A percentile compares a stretch with the other conserved stretches of the same genome.
These are phyloP conservation scores for Rhingia rostrata DNA, from an alignment of 2,888 invertebrate genomes.

Conservation along the genomic window DNA sequence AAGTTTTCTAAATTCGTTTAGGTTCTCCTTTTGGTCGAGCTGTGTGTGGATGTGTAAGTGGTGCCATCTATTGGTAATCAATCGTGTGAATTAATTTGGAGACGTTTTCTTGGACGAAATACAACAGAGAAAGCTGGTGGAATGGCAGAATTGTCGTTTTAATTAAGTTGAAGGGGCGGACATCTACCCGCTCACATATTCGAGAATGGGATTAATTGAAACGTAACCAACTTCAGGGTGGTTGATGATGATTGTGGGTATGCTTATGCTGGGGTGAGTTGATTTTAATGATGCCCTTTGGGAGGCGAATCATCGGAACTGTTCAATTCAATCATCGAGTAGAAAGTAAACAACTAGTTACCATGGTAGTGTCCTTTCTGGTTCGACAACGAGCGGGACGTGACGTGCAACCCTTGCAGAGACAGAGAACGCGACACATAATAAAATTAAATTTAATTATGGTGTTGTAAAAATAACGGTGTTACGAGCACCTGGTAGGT, in stretches of 20 bases:
- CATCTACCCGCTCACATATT: background rate
- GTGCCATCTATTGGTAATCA: constrained; percentile 47
- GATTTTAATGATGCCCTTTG: constrained; percentile 42
- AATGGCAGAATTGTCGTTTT: constrained; percentile 30
- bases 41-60: background rate
- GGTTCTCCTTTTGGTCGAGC: background rate
- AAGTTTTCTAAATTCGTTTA: constrained; percentile 30
- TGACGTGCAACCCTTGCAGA: constrained; percentile 28
- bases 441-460: constrained; percentile 70
- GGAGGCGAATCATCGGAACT: constrained; percentile 36
- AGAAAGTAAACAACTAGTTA: constrained; percentile 63
- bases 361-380: background rate
- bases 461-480: constrained; percentile 53
- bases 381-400: constrained; percentile 25
- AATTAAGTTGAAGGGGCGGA: constrained; percentile 28
- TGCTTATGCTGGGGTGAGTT: background rate
- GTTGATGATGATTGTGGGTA: background rate
- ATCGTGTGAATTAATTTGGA: constrained; percentile 51
- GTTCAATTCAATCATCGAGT: constrained; percentile 58
- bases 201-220: constrained; percentile 41
- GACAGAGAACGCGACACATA: constrained; percentile 53
- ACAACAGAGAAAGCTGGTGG: background rate
- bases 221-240: constrained; percentile 10
- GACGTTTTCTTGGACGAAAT: background rate
- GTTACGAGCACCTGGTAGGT: constrained; percentile 21